Evolutionary conservation across 2,888 invertebrate species (phyloP).

Genomic region (Neocrepidodera transversa): DNA sequence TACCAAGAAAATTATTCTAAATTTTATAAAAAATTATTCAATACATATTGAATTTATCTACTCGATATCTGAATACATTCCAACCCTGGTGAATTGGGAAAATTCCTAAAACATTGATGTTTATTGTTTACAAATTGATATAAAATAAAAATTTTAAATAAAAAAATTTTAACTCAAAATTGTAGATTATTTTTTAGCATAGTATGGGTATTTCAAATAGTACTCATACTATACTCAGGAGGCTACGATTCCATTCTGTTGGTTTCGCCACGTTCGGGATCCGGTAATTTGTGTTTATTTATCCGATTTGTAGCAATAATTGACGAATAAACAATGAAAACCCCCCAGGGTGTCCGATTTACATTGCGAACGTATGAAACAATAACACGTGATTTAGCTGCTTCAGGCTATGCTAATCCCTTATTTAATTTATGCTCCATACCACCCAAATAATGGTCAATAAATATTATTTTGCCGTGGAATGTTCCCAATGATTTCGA

Average conservation of each 20-base stretch:
- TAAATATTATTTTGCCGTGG: conserved; percentile 9
- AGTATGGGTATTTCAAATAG: too few species aligned
- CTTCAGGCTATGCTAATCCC: conserved; percentile 46
- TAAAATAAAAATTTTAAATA: too few species aligned
- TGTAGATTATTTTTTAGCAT: too few species aligned
- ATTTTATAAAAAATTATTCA: too few species aligned
- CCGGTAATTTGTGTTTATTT: conserved; percentile 41
- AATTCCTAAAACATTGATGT: too few species aligned
- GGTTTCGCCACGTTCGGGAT: conserved; percentile 17
- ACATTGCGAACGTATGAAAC: conserved; percentile 49
- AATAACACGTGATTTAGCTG: conserved; percentile 51
- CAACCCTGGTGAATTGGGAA: too few species aligned
- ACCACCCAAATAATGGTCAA: conserved; percentile 8
- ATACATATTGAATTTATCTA: too few species aligned
- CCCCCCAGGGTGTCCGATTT: conserved; percentile 45
- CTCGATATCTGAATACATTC: too few species aligned
- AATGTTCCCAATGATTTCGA: neutral
- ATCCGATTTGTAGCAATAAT: conserved; percentile 45
- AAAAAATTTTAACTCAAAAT: too few species aligned
- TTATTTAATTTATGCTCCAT: conserved; percentile 49
- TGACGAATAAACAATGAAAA: conserved; percentile 48
- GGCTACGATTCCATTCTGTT: neutral
- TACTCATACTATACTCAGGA: neutral
- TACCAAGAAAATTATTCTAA: too few species aligned
- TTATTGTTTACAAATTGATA: too few species aligned